These are phyloP conservation scores for Pluvialis apricaria DNA, from an alignment of 2,113 vertebrate genomes.

Conservation along the genomic window DNA sequence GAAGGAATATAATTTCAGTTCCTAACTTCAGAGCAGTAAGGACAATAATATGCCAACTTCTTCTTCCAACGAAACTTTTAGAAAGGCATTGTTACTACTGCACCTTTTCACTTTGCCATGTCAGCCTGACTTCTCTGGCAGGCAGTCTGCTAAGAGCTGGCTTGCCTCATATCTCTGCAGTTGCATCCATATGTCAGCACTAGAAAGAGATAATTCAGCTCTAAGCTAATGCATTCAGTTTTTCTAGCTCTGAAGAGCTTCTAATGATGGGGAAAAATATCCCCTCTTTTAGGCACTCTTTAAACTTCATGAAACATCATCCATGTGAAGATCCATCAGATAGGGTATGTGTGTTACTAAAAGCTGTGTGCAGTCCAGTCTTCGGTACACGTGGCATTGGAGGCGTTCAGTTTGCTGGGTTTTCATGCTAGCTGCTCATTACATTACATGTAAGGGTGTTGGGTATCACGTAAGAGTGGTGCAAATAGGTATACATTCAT, in stretches of 20 bases:
- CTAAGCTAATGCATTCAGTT: not conserved
- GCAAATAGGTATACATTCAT: not conserved
- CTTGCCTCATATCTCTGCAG: not conserved
- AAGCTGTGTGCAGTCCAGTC: not conserved
- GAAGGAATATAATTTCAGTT: not conserved
- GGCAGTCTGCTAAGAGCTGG: not conserved
- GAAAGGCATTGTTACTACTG: not conserved
- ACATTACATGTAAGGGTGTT: fast-evolving
- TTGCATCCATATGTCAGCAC: not conserved
- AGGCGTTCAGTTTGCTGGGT: not conserved
- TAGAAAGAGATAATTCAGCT: not conserved
- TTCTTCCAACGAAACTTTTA: not conserved
- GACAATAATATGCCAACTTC: not conserved
- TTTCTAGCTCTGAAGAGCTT: not conserved
- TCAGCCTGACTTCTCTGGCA: not conserved
- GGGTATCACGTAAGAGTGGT: not conserved
- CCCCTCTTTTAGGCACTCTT: not conserved
- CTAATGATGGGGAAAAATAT: no score
- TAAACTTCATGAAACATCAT: not conserved
- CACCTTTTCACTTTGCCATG: not conserved
- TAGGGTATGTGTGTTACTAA: not conserved
- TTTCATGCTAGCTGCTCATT: not conserved
- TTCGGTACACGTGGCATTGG: not conserved
- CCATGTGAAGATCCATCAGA: not conserved
- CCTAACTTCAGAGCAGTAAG: not conserved